Base-by-base conservation (phyloP, 1,140 invertebrate genomes). In the Diachasma alloeum region DNA sequence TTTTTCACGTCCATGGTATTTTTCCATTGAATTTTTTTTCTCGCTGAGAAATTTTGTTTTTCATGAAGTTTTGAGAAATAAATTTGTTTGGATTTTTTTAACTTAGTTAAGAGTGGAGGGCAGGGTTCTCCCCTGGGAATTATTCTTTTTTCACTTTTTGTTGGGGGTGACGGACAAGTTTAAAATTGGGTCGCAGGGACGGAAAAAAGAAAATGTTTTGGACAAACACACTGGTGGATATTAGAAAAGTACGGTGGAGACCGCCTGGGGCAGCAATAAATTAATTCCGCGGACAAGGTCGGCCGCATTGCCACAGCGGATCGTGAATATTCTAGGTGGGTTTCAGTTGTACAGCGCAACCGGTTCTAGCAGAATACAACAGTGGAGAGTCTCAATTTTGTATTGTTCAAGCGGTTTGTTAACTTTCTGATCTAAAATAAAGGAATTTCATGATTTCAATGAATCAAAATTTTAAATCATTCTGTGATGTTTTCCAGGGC, bases 211-310 rank as follows among this genome's bases (percentile, higher is more conserved):
- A 72, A 26, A 17, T 22, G 15, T 31, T 48, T 22, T 0, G 44
- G 17, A 53, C 24, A 72, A 53, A 56, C 46, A 56, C 15, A 71
- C 0, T 42, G 17, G 4, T 6, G 46, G 6, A 46, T 17, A 48
- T 53, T 15, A 36, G 46, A 72, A n/a, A 26, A 53, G 24, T 53
- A 37, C 26, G 48, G 15, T 31, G 37, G 22, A 31, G 53, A 53
- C 36, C 9, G 72, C 53, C 36, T 39, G 37, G 68, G 76, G 66
- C 39, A 46, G 80, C 81, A 81, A 83, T 84, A 83, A 83, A 84
- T 83, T 84, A 83, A 84, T 83, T 82, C 78, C 53, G 37, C 44
- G 44, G 67, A 76, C 76, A 78, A 77, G 22, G n/a, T 59, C 39
- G 46, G 72, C 24, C 59, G 24, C 59, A 26, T 6, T 59, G 53